Evolutionary conservation across 2,113 vertebrate genomes (phyloP), one percentile per base, ranked within the genome.

Genomic region (Picathartes gymnocephalus): DNA sequence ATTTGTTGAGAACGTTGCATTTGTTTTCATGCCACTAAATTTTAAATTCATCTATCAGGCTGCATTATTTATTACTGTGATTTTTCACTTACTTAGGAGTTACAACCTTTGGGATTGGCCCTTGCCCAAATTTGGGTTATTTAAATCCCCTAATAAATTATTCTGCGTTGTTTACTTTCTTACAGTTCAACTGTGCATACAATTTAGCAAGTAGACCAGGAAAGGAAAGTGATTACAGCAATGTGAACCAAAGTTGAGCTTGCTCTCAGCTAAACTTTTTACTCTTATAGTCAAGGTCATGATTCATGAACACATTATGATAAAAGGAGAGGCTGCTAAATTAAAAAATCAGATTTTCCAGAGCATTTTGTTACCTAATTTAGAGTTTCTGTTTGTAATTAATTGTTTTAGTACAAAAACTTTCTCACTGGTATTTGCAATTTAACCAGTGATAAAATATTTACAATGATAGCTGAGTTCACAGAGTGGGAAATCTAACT

Each of bases 131-230:
- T 61, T 53, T 71, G 42, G 17, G 18, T 69, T 86, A 77, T 91
- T 94, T 92, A 70, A 92, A 64, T 78, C 40, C 50, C 40, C 18
- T 64, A 66, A 85, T 96, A 90, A 90, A 93, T 91, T 27, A 13
- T 80, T 91, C 58, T 58, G 15, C 4, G 1, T 72, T 72, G 47
- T 92, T 90, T 79, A 40, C 76, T 92, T 71, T 77, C 62, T 91
- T 88, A 91, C 68, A 70, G 40, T 33, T 74, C 37, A 19, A 24
- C 27, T 85, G 60, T 66, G 60, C 50, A 62, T 69, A 76, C 88
- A 88, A 91, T 18, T 86, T 71, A 21, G 20, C 45, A 91, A 92
- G 65, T 18, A 84, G 22, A 88, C 37, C 18, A 84, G n/a, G 54
- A 74, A 77, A 88, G 28, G 51, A 66, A 51, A 48, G 33, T 58